Base-by-base conservation (phyloP, 2,797 vertebrate genomes). In the Sorex maritimensis region DNA sequence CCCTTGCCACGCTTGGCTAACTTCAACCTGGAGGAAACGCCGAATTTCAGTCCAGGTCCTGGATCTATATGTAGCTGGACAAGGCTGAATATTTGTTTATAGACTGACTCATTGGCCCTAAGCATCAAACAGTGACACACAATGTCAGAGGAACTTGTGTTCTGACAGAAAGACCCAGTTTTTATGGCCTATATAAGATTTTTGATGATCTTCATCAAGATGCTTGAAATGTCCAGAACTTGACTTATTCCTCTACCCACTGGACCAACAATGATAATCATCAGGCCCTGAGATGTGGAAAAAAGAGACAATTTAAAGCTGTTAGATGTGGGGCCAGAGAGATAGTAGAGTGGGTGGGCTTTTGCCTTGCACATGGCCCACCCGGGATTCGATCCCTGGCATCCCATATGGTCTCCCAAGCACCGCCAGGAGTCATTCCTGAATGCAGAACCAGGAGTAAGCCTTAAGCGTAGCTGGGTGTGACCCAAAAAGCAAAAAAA, bases 261-360 rank as follows among this genome's bases (percentile, higher is more conserved):
- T 14, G 46, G 78, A 24, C 23, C 82, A 23, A 28, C 10, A 58
- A 19, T n/a, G 21, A 30, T 10, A n/a, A 69, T 6, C 15, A 52
- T 12, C 61, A 0, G 1, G 26, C 19, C 44, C 2, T 0, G 1
- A 21, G 44, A 19, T 17, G 14, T 0, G 3, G 2, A 9, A 38
- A 30, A 30, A 58, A 87, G 28, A 91, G 14, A 14, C 19, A 2
- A 30, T 11, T 30, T 19, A 1, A 3, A 23, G 19, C 3, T 17
- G 41, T 44, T 44, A 44, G 41, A 44, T 44, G 41, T 44, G 41
- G 41, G 41, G 5, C 41, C 7, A 7, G 41, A 44, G 41, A 5
- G 41, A 44, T 44, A 44, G 41, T 44, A 44, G 5, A 44, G 41
- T 7, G 41, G 41, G 7, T 44, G 41, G 41, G 41, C 41, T 5